Base-by-base conservation (phyloP, 2,888 invertebrate species). In the Yponomeuta malinellus region DNA sequence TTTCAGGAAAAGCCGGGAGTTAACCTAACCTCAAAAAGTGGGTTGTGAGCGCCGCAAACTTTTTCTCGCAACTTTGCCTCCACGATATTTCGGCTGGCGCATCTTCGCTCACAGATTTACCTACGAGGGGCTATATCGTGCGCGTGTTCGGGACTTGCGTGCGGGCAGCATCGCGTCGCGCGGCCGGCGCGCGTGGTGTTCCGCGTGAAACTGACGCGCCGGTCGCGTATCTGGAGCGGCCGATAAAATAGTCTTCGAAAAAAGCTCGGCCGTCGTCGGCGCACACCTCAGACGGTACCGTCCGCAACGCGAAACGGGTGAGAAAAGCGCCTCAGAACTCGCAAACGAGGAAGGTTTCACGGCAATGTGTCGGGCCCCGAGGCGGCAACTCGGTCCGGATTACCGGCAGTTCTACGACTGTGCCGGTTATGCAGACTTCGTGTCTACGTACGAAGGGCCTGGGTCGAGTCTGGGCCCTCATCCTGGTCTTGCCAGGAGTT, bases 121-220 rank as follows among this genome's bases (percentile, higher is more conserved):
- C 82, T 83, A 79, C 77, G 80, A 76, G 78, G 81, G 83, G 81
- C 83, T 84, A 82, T 85, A 82, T 85, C 88, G 88, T 77, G 81
- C 82, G 80, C 83, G 84, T 83, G 79, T 80, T 85, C 83, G 81
- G 77, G 74, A 59, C 52, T 43, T 15, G 52, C 52, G 15, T 15
- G 52, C 52, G 15, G 15, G 15, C 15, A 59, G 12, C 52, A 59
- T 59, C 52, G 52, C 52, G 52, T 59, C 52, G 52, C 15, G 52
- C 84, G 86, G 78, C 87, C 88, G 83, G 74, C 78, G 77, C 81
- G 81, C 76, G 71, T 81, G 83, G 81, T 74, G 76, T 81, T 85
- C 85, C 82, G 85, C 89, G 87, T 90, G 86, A 80, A 84, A 91
- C 90, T 91, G 87, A 81, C 75, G 74, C 72, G 72, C 69, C 48